Base-by-base conservation (phyloP, 2,113 vertebrate species). In the Actenoides lindsayi region DNA sequence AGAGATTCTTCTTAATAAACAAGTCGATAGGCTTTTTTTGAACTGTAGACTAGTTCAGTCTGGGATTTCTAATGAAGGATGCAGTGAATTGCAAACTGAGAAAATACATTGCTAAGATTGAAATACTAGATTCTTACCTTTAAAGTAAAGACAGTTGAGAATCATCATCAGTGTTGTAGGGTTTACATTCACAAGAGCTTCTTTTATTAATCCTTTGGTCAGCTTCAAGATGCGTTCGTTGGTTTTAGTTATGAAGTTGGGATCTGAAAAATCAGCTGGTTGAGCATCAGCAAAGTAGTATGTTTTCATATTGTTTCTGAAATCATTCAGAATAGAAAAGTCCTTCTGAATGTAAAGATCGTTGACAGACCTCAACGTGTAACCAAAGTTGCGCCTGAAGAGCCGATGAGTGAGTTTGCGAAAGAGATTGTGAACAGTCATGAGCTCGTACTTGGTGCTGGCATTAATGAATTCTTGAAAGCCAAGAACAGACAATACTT, bases 61-160 rank as follows among this genome's bases (percentile, higher is more conserved):
- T 78, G n/a, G 44, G 37, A 9, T 88, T 89, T 81, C 28, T 77
- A 35, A 35, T 41, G 25, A n/a, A 37, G 21, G 59, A 19, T 14
- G 16, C 42, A 79, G 16, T 77, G 37, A 83, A 78, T 41, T 54
- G 57, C 23, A 56, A 68, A 76, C 50, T 37, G 56, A 75, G 27
- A 60, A 78, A 44, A 86, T 70, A 13, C 19, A 16, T 68, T 73
- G 41, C 39, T 41, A 11, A 77, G 23, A 62, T 10, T 30, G 48
- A 90, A 87, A 59, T 57, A 68, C 44, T 23, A 11, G 16, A 64
- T 65, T 87, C 95, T 98, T 98, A 99, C 99, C 99, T 99, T 99
- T 99, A 78, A 99, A 99, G 96, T 99, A 99, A 83, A 99, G 97
- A 90, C 99, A 99, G 94, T 99, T 99, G 27, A 99, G 98, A 64